Evolutionary conservation across 1,140 invertebrate genomes (phyloP).

Genomic region (Neocloeon triangulifer): DNA sequence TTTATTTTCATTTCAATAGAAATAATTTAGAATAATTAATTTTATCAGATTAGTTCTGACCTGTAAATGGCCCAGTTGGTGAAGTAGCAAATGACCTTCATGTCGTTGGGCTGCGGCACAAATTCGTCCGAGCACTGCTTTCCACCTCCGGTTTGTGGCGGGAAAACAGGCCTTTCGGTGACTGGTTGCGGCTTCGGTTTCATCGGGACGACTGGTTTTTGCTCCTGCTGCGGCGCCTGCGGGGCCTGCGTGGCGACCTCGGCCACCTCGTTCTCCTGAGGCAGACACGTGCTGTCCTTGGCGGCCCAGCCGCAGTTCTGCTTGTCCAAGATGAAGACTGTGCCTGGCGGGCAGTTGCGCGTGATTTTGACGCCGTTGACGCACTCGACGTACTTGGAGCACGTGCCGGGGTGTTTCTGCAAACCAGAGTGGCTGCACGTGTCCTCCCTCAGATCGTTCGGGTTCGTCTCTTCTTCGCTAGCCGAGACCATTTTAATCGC

Average conservation of each 20-base stretch:
- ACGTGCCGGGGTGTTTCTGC: too few relatives aligned
- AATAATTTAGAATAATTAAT: background rate
- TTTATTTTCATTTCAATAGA: background rate
- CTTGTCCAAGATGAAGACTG: too few relatives aligned
- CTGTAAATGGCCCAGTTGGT: constrained; percentile 53
- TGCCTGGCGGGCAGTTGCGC: too few relatives aligned
- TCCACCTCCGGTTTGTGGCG: constrained; percentile 4
- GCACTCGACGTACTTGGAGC: too few relatives aligned
- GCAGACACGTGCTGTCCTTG: too few relatives aligned
- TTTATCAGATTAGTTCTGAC: constrained; percentile 11
- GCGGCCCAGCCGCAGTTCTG: too few relatives aligned
- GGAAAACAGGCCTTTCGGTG: constrained; percentile 2
- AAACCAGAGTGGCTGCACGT: too few relatives aligned
- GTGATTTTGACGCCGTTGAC: too few relatives aligned
- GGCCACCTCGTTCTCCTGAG: background rate
- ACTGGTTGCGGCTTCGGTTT: constrained; percentile 2
- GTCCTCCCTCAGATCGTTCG: too few relatives aligned
- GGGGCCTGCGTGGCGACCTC: background rate
- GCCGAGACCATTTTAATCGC: too few relatives aligned
- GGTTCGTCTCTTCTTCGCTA: too few relatives aligned
- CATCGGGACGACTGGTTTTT: background rate
- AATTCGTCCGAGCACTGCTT: constrained; percentile 7
- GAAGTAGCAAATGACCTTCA: constrained; percentile 49
- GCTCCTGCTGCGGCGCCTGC: background rate
- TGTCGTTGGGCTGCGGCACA: constrained; percentile 15